These are phyloP conservation scores for Sibirionetta formosa DNA, from an alignment of 2,797 vertebrate species.

Conservation along the genomic window DNA sequence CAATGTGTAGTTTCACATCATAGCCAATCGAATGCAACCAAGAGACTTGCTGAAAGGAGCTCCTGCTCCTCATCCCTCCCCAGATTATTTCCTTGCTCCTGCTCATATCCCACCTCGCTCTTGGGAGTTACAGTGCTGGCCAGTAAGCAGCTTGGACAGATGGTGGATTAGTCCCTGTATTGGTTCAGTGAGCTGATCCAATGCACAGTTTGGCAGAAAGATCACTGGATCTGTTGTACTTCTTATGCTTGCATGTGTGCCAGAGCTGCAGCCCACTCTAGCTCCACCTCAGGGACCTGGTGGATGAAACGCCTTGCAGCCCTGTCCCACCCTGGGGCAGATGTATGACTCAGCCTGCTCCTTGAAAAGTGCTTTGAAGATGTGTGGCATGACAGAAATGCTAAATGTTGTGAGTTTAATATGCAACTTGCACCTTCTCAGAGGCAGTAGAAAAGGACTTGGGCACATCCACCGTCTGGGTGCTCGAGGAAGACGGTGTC, in stretches of 20 bases:
- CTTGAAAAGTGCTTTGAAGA: not conserved
- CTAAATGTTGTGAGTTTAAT: not conserved
- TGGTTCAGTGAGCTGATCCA: conserved; percentile 19
- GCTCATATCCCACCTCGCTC: not conserved
- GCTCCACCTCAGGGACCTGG: not conserved
- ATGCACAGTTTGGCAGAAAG: not conserved
- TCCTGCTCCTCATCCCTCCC: not conserved
- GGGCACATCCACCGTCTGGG: not conserved
- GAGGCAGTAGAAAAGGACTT: not conserved
- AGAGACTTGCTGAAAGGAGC: not conserved
- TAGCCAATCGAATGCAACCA: not conserved
- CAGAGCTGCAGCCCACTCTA: not conserved
- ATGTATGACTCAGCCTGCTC: not conserved
- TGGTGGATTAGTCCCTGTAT: not conserved
- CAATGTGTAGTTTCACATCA: accelerated
- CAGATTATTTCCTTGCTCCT: not conserved
- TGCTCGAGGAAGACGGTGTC: not conserved
- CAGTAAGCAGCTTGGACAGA: not conserved
- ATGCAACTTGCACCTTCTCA: not conserved
- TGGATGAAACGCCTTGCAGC: not conserved
- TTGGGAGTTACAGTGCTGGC: not conserved
- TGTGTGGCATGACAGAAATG: not conserved
- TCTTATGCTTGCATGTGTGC: not conserved
- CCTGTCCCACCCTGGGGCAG: not conserved
- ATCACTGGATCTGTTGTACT: not conserved